These are phyloP conservation scores for Apodemus agrarius DNA, from an alignment of 2,797 vertebrate genomes.

Conservation along the genomic window DNA sequence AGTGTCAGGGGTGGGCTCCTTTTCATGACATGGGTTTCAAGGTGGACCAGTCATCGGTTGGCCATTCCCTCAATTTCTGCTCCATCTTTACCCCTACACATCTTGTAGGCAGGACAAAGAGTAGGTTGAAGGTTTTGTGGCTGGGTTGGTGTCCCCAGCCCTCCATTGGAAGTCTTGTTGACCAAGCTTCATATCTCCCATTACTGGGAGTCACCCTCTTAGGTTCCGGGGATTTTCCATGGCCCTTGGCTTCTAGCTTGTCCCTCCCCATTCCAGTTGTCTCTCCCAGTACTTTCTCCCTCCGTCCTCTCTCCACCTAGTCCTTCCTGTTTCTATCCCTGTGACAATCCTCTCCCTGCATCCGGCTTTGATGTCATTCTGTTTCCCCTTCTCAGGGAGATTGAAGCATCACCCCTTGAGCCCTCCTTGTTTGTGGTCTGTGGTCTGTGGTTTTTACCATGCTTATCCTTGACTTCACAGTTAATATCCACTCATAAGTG, in stretches of 20 bases:
- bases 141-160: background rate
- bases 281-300: background rate
- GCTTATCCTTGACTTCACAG: background rate
- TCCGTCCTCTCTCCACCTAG: background rate
- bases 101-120: background rate
- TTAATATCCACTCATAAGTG: background rate
- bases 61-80: background rate
- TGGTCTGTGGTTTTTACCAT: background rate
- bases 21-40: background rate
- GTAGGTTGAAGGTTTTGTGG: background rate
- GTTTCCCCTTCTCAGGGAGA: background rate
- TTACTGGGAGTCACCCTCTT: background rate
- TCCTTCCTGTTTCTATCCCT: background rate
- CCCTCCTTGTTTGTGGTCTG: background rate
- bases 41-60: background rate
- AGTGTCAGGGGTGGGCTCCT: background rate
- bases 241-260: background rate
- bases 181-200: background rate
- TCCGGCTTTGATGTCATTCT: background rate
- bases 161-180: background rate
- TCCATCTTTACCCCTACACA: background rate
- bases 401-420: background rate
- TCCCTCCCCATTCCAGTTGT: background rate
- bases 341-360: background rate
- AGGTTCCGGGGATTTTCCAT: background rate